Evolutionary conservation across 2,797 vertebrate species (phyloP), one percentile per base, ranked within the genome.

Genomic region (Coracias cyanogaster): DNA sequence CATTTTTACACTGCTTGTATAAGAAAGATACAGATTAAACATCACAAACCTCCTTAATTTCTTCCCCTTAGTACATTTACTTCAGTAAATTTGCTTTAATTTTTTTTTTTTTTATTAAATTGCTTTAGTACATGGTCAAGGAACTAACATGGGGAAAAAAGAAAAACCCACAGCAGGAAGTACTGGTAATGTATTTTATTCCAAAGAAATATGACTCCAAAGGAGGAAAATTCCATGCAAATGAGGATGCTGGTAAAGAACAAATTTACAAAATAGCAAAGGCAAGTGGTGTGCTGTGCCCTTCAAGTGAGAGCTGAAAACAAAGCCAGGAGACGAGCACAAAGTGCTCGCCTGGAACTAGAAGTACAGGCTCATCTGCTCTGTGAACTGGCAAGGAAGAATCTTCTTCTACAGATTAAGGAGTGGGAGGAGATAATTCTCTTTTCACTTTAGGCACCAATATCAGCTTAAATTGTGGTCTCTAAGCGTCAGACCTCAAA

Each of bases 371-470:
- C 76, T 92, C 84, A 74, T 74, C 89, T 78, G 43, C 89, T 83
- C 54, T n/a, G 69, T 31, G 62, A 87, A 57, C 28, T 58, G 79
- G 58, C 74, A 92, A 20, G 52, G n/a, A 67, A 64, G 33, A 91
- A 58, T 28, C 87, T 84, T 87, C 45, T 43, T 51, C 77, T 86
- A 57, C 49, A 61, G 62, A 83, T 94, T 79, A 88, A 65, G 65
- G 85, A 90, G 90, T 80, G 73, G 93, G 93, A 90, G 45, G 37
- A 94, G 82, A 94, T 60, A 58, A 52, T 52, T 84, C 80, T 37
- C 82, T 91, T 82, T 64, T 91, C 93, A 72, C 87, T 96, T 60
- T 80, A 90, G 93, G 85, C 85, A 57, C 45, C 76, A 89, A 31
- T 48, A 91, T 46, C 66, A 78, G 66, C 80, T 95, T 84, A 86